Evolutionary conservation across 2,797 vertebrate species (phyloP).

Genomic region (Coregonus sp.): DNA sequence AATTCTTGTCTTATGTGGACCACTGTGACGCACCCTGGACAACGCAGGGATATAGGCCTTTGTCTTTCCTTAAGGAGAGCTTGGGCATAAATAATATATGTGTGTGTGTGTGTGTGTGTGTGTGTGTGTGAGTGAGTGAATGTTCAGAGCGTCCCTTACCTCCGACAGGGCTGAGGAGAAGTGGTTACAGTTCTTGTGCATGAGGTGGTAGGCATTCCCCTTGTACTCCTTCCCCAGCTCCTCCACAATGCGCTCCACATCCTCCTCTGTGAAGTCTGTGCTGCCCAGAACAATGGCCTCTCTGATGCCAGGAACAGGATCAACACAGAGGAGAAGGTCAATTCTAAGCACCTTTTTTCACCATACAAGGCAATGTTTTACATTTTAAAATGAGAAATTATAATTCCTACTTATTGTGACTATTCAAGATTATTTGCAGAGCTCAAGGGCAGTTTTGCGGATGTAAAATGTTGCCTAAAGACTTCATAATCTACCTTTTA

Average conservation of each 20-base stretch:
- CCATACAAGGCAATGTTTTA: neutral
- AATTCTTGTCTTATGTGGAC: no score
- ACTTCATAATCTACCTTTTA: neutral
- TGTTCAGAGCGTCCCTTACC: slow-evolving; percentile 66
- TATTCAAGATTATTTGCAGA: neutral
- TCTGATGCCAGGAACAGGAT: slow-evolving; percentile 64
- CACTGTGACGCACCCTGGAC: neutral
- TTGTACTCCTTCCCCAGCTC: slow-evolving; percentile 98
- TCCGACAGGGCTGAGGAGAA: slow-evolving; percentile 97
- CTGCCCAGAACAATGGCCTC: slow-evolving; percentile 96
- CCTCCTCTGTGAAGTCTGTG: slow-evolving; percentile 97
- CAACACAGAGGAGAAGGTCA: neutral
- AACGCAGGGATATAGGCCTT: neutral
- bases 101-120: no score
- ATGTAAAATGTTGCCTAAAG: neutral
- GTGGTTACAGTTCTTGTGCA: slow-evolving; percentile 99
- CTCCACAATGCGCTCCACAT: slow-evolving; percentile 95
- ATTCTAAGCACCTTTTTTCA: neutral
- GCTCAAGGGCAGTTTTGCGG: neutral
- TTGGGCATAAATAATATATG: neutral
- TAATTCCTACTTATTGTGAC: neutral
- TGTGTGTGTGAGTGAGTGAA: neutral
- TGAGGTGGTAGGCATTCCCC: slow-evolving; percentile 97
- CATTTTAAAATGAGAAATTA: neutral
- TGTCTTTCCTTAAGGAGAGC: neutral